A percentile compares a stretch with the other conserved stretches of the same genome.
phyloP scores from a whole-genome alignment of 1,140 invertebrate species.

The Caenorhabditis inopinata region DNA sequence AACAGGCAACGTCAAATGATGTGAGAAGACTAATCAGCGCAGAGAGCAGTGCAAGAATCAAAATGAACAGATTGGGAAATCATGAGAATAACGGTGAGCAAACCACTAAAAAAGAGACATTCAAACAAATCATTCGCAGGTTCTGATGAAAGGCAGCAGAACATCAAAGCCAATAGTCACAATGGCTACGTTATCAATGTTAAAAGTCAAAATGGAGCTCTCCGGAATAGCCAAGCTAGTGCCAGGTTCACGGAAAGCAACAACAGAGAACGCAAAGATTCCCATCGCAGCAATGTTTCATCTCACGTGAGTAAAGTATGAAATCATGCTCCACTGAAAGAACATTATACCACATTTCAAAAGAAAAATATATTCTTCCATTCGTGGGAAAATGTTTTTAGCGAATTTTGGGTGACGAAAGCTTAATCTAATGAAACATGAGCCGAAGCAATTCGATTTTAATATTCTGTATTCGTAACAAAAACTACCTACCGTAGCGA shows the following conservation, averaged over 20 bases:
- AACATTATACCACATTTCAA: no score
- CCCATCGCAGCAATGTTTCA: slow-evolving; percentile 1
- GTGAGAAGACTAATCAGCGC: neutral
- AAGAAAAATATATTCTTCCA: no score
- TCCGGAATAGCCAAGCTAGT: neutral
- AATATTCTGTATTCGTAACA: no score
- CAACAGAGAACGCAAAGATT: neutral
- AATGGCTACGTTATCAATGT: neutral
- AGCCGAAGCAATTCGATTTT: no score
- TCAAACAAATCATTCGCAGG: neutral
- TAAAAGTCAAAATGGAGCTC: neutral
- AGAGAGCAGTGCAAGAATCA: neutral
- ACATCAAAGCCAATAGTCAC: neutral
- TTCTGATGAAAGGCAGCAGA: neutral
- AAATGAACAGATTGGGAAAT: neutral
- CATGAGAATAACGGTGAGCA: neutral
- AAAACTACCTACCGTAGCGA: no score
- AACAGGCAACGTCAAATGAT: neutral
- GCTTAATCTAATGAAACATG: no score
- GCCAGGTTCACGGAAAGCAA: neutral
- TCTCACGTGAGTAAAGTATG: neutral
- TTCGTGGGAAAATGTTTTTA: no score
- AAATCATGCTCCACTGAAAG: neutral
- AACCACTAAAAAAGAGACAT: no score
- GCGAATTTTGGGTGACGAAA: no score